phyloP scores from a whole-genome alignment of 2,113 vertebrate genomes.

The Mola mola region DNA sequence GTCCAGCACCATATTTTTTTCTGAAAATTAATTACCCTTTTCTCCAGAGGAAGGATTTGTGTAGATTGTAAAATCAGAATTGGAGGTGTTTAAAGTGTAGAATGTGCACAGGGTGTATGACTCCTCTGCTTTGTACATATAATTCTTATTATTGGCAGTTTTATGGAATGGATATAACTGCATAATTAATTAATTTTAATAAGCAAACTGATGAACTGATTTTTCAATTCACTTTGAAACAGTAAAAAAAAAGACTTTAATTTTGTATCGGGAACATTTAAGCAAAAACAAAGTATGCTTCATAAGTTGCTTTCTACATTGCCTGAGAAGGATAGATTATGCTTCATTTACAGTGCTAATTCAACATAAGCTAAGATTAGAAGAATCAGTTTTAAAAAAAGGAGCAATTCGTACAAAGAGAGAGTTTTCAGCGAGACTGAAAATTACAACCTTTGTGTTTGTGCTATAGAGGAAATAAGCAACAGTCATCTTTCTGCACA shows the following conservation, averaged over 20 bases:
- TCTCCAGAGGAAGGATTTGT: slow-evolving; percentile 14
- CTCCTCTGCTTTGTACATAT: slow-evolving; percentile 42
- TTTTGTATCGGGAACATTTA: slow-evolving; percentile 34
- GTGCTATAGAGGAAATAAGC: slow-evolving; percentile 18
- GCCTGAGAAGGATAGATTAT: slow-evolving; percentile 46
- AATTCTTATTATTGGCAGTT: no score
- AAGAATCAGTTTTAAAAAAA: slow-evolving; percentile 19
- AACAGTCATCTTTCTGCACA: slow-evolving; percentile 37
- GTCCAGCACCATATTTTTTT: slow-evolving; percentile 37
- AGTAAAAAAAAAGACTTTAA: slow-evolving; percentile 19
- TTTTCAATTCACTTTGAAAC: slow-evolving; percentile 23
- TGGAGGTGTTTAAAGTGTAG: slow-evolving; percentile 29
- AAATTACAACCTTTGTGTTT: slow-evolving; percentile 52
- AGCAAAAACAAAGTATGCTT: slow-evolving; percentile 32
- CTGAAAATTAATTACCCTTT: slow-evolving; percentile 34
- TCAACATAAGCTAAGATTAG: slow-evolving; percentile 60
- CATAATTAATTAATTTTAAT: slow-evolving; percentile 8
- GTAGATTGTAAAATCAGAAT: slow-evolving; percentile 14
- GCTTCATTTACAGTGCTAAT: slow-evolving; percentile 53
- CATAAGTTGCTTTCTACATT: slow-evolving; percentile 28
- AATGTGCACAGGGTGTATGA: slow-evolving; percentile 68
- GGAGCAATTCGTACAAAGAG: slow-evolving; percentile 34
- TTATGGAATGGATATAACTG: neutral
- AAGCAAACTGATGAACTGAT: slow-evolving; percentile 20
- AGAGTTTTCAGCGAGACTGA: slow-evolving; percentile 28